Evolutionary conservation across 2,113 vertebrate species (phyloP), one percentile per base, ranked within the genome.

Genomic region (Phrynocephalus versicolor): DNA sequence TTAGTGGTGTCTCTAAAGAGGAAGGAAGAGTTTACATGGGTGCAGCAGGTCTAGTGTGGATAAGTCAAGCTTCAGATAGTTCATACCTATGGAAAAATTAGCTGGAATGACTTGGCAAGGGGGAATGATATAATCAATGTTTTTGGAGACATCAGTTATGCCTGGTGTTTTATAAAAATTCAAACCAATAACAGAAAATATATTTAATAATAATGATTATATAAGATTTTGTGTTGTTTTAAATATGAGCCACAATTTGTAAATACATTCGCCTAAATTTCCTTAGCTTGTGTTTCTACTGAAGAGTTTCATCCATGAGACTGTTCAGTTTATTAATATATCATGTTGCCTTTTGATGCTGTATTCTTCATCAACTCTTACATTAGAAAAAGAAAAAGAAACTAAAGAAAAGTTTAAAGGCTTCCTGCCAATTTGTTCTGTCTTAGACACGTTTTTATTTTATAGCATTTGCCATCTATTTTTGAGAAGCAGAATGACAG

Each of bases 241-340:
- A 89, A 94, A 92, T 90, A 93, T 96, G 97, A 97, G 97, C 96
- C 96, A 97, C 96, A 95, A 78, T 89, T n/a, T n/a, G n/a, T n/a
- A n/a, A n/a, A n/a, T n/a, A n/a, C n/a, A n/a, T n/a, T 90, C 93
- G 65, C 89, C 96, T 97, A 97, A 95, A 97, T 97, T 97, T 93
- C 94, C 69, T 14, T 94, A 93, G 95, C 96, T 95, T 96, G 95
- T 95, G 91, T 93, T 96, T 95, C 85, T 91, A 96, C 95, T 96
- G 87, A 96, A 95, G 96, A 95, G 97, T 96, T 96, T 96, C 93
- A 95, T 97, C 95, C 96, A 55, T 74, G 96, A 95, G 97, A 97
- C 96, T 93, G 97, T 96, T 97, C 96, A 94, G 76, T 72, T 94
- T 96, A 98, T 98, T 98, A 98, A 98, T 98, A 96, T 94, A 97